A percentile compares a stretch with the other conserved stretches of the same genome.
These are phyloP conservation scores for Cloeon dipterum DNA, from an alignment of 2,888 invertebrate species.

Conservation along the genomic window DNA sequence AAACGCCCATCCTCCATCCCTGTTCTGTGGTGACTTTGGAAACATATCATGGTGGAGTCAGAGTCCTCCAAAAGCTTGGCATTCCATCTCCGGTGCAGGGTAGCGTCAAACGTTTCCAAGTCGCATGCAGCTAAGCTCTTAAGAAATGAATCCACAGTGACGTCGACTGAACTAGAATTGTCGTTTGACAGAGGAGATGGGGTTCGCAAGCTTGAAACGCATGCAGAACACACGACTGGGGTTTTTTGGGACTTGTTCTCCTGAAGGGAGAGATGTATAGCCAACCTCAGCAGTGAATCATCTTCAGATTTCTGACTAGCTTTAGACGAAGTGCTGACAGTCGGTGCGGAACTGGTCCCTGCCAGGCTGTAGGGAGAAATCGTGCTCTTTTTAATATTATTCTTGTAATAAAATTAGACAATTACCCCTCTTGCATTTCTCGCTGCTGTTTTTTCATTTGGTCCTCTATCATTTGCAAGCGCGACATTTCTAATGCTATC, in stretches of 20 bases:
- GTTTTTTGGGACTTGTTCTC: slow-evolving; percentile 15
- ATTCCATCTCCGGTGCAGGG: slow-evolving; percentile 7
- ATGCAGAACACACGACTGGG: slow-evolving; percentile 1
- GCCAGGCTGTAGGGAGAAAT: too few species aligned
- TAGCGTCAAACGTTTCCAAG: slow-evolving; percentile 15
- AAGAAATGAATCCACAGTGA: slow-evolving; percentile 27
- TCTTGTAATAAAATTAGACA: too few species aligned
- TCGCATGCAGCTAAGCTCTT: slow-evolving; percentile 24
- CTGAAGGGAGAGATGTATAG: slow-evolving; percentile 27
- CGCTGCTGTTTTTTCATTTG: slow-evolving; percentile 21
- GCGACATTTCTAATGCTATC: slow-evolving; percentile 41
- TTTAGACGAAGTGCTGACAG: too few species aligned
- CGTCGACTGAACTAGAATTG: slow-evolving; percentile 20
- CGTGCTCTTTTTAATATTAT: too few species aligned
- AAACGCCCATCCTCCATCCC: slow-evolving; percentile 23
- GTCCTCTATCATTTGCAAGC: slow-evolving; percentile 39
- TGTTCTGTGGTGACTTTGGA: neutral
- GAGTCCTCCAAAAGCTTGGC: slow-evolving; percentile 4
- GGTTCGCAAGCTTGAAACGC: neutral
- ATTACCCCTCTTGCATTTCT: slow-evolving; percentile 3
- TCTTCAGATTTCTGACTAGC: slow-evolving; percentile 12
- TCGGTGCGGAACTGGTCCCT: too few species aligned
- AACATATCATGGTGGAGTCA: neutral
- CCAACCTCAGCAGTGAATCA: slow-evolving; percentile 24
- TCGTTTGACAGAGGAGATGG: slow-evolving; percentile 11